phyloP scores from a whole-genome alignment of 1,140 invertebrate species.

The Calliphora vicina region DNA sequence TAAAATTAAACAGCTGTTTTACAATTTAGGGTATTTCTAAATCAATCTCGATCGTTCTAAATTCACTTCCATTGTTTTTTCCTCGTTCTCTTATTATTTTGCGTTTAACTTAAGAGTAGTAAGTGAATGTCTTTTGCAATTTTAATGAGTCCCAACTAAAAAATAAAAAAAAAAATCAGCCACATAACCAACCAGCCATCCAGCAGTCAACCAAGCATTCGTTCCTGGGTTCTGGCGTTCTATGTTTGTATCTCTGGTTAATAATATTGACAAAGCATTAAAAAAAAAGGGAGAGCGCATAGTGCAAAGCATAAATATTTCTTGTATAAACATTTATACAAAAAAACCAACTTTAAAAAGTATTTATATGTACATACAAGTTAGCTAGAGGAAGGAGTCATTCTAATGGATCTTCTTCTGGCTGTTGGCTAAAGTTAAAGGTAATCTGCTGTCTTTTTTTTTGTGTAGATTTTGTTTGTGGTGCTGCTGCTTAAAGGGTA shows the following conservation, averaged over 20 bases:
- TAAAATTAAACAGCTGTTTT: too few relatives aligned
- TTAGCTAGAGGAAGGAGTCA: not conserved
- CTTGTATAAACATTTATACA: not conserved
- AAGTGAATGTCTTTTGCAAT: slow-evolving; percentile 34
- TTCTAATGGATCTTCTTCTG: not conserved
- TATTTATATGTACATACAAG: not conserved
- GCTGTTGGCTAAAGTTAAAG: not conserved
- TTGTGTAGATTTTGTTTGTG: not conserved
- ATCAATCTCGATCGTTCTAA: not conserved
- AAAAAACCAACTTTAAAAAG: not conserved
- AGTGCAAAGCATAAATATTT: slow-evolving; percentile 5
- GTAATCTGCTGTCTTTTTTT: not conserved
- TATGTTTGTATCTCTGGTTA: not conserved
- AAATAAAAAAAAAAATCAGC: not conserved
- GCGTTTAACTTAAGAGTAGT: not conserved
- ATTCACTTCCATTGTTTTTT: not conserved
- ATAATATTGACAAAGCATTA: not conserved
- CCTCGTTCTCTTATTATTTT: not conserved
- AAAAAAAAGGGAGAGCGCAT: not conserved
- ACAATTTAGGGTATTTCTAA: too few relatives aligned
- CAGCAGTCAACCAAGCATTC: not conserved
- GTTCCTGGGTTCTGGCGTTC: not conserved
- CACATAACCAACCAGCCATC: not conserved
- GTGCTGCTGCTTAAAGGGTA: not conserved
- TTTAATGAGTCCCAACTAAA: slow-evolving; percentile 22